phyloP scores from a whole-genome alignment of 2,888 invertebrate species.

The Lampropteryx suffumata region DNA sequence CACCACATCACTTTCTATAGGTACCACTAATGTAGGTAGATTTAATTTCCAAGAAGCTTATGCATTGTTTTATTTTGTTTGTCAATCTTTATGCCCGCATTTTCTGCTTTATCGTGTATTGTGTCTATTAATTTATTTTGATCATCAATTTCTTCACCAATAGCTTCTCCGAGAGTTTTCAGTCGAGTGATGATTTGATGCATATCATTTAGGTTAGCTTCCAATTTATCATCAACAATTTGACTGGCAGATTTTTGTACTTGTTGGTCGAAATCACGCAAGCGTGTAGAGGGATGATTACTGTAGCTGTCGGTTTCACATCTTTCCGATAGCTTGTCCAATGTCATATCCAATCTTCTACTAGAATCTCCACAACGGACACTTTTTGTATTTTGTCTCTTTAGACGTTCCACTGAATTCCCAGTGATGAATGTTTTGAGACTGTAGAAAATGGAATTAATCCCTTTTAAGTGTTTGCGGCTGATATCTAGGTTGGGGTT shows the following conservation, averaged over 20 bases:
- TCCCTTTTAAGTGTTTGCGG: background rate
- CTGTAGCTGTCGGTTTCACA: background rate
- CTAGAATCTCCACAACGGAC: background rate
- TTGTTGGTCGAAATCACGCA: background rate
- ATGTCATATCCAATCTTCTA: background rate
- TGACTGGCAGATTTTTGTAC: no score
- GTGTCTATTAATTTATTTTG: background rate
- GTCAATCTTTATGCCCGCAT: background rate
- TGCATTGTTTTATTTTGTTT: background rate
- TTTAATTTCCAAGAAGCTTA: background rate
- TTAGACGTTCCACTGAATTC: background rate
- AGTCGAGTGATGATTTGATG: background rate
- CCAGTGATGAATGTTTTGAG: background rate
- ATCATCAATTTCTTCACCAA: background rate
- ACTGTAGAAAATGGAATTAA: background rate
- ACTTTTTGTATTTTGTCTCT: background rate
- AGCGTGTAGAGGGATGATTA: background rate
- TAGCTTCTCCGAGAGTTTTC: background rate
- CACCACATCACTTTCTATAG: no score
- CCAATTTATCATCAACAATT: background rate
- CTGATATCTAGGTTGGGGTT: background rate
- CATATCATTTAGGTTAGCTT: background rate
- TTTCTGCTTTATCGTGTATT: background rate
- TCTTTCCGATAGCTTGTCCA: background rate
- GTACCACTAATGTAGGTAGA: no score